Evolutionary conservation across 2,888 invertebrate genomes (phyloP).

Genomic region (Papilio gigon): DNA sequence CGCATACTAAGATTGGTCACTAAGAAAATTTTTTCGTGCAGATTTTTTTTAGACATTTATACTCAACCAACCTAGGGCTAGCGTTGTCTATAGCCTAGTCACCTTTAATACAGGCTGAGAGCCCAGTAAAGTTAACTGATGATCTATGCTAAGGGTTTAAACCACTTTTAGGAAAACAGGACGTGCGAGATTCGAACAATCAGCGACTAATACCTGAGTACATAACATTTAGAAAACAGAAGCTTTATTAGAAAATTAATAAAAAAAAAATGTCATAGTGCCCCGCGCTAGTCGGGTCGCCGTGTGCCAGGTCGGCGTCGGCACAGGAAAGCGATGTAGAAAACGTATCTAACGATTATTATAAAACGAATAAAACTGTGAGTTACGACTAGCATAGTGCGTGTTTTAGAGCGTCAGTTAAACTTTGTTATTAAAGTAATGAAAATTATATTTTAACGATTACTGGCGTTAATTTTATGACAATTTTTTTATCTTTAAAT

Average conservation of each 20-base stretch:
- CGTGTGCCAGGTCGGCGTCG: neutral
- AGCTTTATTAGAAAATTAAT: neutral
- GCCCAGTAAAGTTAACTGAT: no score
- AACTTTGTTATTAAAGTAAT: neutral
- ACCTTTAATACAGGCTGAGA: no score
- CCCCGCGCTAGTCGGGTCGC: neutral
- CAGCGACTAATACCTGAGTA: no score
- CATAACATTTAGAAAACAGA: neutral
- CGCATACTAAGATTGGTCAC: no score
- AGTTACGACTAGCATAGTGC: neutral
- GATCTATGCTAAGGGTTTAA: no score
- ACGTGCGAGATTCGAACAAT: no score
- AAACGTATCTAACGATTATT: constrained; percentile 21
- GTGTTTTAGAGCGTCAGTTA: neutral
- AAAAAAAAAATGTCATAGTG: neutral
- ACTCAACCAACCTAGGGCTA: no score
- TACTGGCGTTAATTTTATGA: neutral
- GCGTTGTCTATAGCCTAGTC: no score
- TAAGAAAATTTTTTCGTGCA: no score
- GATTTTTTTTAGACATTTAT: no score
- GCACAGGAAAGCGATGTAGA: constrained; percentile 17
- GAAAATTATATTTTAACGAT: neutral
- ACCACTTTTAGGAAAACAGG: no score
- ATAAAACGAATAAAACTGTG: constrained; percentile 20
- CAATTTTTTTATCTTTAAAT: neutral